Conservation (phyloP, 2,797 vertebrate species). For the Halcyon badia region DNA sequence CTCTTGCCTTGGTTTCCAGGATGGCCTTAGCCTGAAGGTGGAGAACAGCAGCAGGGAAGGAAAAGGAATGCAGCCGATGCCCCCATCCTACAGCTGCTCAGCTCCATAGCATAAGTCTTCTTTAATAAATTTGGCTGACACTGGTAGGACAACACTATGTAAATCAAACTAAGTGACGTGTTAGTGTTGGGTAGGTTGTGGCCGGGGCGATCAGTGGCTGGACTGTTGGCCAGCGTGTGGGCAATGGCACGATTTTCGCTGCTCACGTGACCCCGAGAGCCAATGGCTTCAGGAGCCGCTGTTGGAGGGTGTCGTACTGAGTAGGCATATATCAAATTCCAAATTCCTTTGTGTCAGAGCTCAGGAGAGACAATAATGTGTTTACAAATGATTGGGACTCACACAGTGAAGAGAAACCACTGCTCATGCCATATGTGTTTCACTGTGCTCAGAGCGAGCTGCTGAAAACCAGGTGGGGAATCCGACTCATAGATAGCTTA, state of each 20-base stretch:
- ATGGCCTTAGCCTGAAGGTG: not conserved
- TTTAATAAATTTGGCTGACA: not conserved
- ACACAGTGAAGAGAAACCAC: conserved; percentile 64
- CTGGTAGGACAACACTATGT: not conserved
- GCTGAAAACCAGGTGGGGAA: conserved; percentile 61
- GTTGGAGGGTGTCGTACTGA: conserved; percentile 2
- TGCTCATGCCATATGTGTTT: conserved; percentile 62
- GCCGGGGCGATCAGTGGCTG: not conserved
- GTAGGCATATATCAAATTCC: conserved; percentile 56
- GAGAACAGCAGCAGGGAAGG: not conserved
- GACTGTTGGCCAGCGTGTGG: conserved; percentile 49
- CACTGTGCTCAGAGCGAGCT: conserved; percentile 39
- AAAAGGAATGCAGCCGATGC: not conserved
- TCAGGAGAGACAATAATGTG: conserved; percentile 72
- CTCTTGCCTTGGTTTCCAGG: not conserved
- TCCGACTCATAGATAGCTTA: not conserved
- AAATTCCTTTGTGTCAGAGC: conserved; percentile 71
- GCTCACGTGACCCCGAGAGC: conserved; percentile 39
- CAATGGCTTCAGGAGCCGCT: conserved; percentile 27
- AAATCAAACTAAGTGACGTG: not conserved
- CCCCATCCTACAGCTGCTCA: not conserved
- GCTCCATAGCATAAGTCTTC: not conserved
- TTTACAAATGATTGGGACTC: conserved; percentile 69
- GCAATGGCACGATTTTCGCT: not conserved
- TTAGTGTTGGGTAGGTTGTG: not conserved